These are phyloP conservation scores for Boloria selene DNA, from an alignment of 2,888 invertebrate species.

Conservation along the genomic window DNA sequence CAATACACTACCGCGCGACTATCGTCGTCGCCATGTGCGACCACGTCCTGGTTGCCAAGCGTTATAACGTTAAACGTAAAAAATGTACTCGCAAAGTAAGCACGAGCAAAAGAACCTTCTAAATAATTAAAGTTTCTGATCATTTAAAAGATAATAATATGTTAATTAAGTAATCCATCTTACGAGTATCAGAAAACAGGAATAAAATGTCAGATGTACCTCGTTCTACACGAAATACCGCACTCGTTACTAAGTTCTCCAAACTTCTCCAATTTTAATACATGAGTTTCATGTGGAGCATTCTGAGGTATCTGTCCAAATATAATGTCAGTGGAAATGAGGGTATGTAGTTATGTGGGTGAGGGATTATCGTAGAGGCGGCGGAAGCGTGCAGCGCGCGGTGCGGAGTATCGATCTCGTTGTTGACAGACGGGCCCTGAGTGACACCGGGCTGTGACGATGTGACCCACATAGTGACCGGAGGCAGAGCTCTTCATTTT, in stretches of 20 bases:
- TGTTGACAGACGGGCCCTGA: constrained; percentile 11
- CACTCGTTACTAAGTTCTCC: not conserved
- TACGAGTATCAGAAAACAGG: too few species aligned
- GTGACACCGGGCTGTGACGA: not conserved
- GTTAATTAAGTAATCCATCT: too few species aligned
- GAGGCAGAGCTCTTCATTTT: not conserved
- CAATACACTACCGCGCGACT: too few species aligned
- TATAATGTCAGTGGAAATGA: not conserved
- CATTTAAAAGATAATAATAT: too few species aligned
- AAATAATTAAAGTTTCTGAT: too few species aligned
- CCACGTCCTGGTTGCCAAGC: too few species aligned
- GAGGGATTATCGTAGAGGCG: constrained; percentile 1
- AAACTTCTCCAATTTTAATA: constrained; percentile 6
- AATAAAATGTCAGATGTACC: too few species aligned
- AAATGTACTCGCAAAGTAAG: too few species aligned
- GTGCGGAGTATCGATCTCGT: constrained; percentile 16
- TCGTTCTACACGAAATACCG: too few species aligned
- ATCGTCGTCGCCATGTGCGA: too few species aligned
- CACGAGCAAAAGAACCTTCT: too few species aligned
- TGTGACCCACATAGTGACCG: constrained; percentile 12
- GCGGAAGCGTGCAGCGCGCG: not conserved
- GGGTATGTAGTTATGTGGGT: not conserved
- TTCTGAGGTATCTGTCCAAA: not conserved
- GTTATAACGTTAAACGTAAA: too few species aligned
- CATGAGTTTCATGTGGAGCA: not conserved